Evolutionary conservation across 2,797 vertebrate species (phyloP).

Genomic region (Astyanax mexicanus): DNA sequence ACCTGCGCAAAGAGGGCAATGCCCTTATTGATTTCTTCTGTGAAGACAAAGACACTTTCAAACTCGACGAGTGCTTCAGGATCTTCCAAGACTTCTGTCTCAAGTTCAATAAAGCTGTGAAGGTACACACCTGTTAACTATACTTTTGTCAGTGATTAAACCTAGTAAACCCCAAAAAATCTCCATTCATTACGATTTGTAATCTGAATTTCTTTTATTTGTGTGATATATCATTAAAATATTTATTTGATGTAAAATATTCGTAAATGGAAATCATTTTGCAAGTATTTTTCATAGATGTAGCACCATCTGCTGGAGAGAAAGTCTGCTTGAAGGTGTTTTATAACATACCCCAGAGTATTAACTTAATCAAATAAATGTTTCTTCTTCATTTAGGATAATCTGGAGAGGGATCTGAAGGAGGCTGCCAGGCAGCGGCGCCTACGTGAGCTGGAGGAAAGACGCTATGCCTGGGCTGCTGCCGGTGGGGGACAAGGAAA

Average conservation of each 20-base stretch:
- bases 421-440: conserved; percentile 86
- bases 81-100: conserved; percentile 97
- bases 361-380: background rate
- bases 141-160: no score
- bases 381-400: conserved; percentile 80
- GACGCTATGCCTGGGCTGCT: conserved; percentile 83
- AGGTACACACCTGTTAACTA: conserved; percentile 76
- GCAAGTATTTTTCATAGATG: background rate
- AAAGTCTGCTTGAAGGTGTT: background rate
- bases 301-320: background rate
- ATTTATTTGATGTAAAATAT: no score
- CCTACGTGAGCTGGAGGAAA: conserved; percentile 87
- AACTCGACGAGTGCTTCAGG: conserved; percentile 95
- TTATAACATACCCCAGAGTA: background rate
- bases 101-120: conserved; percentile 95
- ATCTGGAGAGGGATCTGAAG: conserved; percentile 87
- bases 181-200: no score
- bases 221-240: background rate
- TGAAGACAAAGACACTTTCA: conserved; percentile 97
- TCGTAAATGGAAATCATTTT: no score
- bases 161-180: no score
- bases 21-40: conserved; percentile 97
- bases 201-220: no score
- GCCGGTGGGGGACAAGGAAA: conserved; percentile 65
- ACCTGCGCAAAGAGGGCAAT: conserved; percentile 88